Evolutionary conservation across 2,888 invertebrate genomes (phyloP), one percentile per base, ranked within the genome.

Genomic region (Euplagia quadripunctaria): DNA sequence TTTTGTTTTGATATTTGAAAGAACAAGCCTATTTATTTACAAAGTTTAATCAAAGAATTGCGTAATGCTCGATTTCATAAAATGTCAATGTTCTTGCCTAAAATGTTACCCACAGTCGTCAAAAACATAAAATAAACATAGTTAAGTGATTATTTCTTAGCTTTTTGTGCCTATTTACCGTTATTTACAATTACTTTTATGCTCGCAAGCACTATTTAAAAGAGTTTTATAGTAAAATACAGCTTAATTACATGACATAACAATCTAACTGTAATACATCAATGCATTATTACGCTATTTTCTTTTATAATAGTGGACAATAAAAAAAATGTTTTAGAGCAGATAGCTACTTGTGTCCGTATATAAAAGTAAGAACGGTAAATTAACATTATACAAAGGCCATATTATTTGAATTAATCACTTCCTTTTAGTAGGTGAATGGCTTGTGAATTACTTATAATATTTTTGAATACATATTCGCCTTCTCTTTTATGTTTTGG

Each of bases 351-450:
- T 66, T 51, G 9, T 49, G 65, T 12, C 49, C 31, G 49, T 66
- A 66, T 61, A 31, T 31, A 55, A 55, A 55, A 42, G 55, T 61
- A 61, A 68, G 46, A 58, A 61, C 58, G 46, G 55, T 68, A 16
- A 14, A 46, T 68, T 61, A 68, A 63, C 64, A 51, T 61, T 61
- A 61, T 42, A 51, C 63, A 64, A 70, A 64, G 63, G 64, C 70
- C 51, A 70, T 64, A 46, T 64, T n/a, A 41, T 64, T 49, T 49
- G 41, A 51, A 64, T 64, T 51, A 70, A 63, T 70, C 12, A 64
- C 64, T 70, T 64, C 70, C 64, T 70, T 31, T 68, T 51, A n/a
- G 41, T 51, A 12, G 61, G 70, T 49, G 70, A 70, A 64, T 70
- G 63, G 61, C 49, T 58, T 42, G 20, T 68, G 11, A 20, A 61